Conservation (phyloP, 2,113 vertebrate genomes). For the Eptesicus fuscus region DNA sequence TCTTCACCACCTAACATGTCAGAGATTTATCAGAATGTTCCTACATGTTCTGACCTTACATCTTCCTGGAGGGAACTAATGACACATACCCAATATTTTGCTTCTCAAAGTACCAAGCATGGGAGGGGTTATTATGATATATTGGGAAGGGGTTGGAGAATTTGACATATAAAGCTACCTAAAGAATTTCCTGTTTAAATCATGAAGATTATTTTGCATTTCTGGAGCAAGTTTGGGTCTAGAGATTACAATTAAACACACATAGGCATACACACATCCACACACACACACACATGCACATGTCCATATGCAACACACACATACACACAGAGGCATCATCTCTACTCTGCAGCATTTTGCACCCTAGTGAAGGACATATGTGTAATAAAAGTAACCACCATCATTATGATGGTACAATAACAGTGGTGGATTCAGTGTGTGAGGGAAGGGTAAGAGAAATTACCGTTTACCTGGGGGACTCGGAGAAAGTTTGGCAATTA, state of each 20-base stretch:
- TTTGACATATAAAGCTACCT: neutral
- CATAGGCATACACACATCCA: neutral
- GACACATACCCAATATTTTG: neutral
- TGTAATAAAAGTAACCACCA: neutral
- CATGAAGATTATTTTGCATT: neutral
- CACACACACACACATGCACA: neutral
- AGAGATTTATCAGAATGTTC: slow-evolving; percentile 12
- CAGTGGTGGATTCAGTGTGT: neutral
- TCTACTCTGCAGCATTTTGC: neutral
- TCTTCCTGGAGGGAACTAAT: neutral
- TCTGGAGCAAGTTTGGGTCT: neutral
- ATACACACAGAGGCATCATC: neutral
- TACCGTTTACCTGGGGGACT: neutral
- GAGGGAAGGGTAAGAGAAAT: neutral
- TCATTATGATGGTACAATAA: neutral
- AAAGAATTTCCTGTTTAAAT: slow-evolving; percentile 24
- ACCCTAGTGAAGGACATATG: neutral
- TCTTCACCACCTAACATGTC: slow-evolving; percentile 15
- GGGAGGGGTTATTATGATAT: neutral
- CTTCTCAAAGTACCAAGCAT: neutral
- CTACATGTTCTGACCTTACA: neutral
- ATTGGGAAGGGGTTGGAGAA: neutral
- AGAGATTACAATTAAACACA: neutral
- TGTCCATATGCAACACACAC: neutral
- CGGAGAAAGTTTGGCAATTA: neutral